These are phyloP conservation scores for Boulengeromyrus knoepffleri DNA, from an alignment of 2,113 vertebrate genomes.

Conservation along the genomic window DNA sequence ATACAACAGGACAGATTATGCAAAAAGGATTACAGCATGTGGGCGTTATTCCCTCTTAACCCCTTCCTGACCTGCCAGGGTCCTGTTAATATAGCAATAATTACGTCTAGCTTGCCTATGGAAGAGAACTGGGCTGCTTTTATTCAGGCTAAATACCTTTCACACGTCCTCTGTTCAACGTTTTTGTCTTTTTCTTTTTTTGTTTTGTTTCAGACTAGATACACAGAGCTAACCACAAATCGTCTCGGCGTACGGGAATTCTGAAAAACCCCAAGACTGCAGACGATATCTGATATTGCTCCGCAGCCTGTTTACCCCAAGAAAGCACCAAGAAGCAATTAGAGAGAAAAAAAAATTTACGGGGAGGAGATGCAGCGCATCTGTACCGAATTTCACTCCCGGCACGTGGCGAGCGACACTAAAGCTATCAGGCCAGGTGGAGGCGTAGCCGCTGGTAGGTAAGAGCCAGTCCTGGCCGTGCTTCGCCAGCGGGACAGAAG, in stretches of 20 bases:
- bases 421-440: neutral
- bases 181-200: neutral
- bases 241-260: neutral
- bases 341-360: neutral
- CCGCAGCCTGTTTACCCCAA: neutral
- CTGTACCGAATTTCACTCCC: neutral
- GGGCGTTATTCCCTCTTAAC: slow-evolving; percentile 17
- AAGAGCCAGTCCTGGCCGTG: neutral
- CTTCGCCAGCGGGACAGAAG: neutral
- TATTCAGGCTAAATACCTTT: neutral
- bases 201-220: neutral
- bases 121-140: neutral
- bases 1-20: neutral
- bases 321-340: neutral
- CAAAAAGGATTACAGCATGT: neutral
- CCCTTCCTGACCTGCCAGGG: slow-evolving; percentile 7
- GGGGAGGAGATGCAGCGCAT: neutral
- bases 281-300: neutral
- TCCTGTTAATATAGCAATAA: neutral
- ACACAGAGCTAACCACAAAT: neutral
- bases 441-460: neutral
- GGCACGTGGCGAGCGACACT: neutral
- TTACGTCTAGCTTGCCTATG: neutral
- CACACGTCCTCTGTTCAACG: neutral
- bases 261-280: neutral